phyloP scores from a whole-genome alignment of 2,888 invertebrate species.

The Thymelicus lineola region DNA sequence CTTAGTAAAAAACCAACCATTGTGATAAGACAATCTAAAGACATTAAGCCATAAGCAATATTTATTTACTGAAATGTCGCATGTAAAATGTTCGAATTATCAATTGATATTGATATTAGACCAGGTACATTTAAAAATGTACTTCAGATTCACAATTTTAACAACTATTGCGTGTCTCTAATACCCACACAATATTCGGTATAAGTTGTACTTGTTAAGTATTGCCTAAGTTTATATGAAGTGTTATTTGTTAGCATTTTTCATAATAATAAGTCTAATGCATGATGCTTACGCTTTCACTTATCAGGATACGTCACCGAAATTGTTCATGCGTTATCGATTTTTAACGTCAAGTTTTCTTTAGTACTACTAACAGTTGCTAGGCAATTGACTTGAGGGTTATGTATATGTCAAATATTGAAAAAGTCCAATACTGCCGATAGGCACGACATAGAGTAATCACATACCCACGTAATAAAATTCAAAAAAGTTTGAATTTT shows the following conservation, averaged over 20 bases:
- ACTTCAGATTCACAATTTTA: constrained; percentile 5
- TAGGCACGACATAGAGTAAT: too few relatives aligned
- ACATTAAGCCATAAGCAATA: constrained; percentile 9
- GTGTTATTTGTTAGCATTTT: constrained; percentile 78
- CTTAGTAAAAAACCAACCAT: not conserved
- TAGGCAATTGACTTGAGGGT: too few relatives aligned
- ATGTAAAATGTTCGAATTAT: not conserved
- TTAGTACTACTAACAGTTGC: too few relatives aligned
- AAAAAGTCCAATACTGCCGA: too few relatives aligned
- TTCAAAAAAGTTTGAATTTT: too few relatives aligned
- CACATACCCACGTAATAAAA: too few relatives aligned
- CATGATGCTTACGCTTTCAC: constrained; percentile 64
- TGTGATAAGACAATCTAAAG: constrained; percentile 4
- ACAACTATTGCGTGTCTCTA: constrained; percentile 23
- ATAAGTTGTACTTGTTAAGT: constrained; percentile 78
- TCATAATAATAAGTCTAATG: constrained; percentile 76
- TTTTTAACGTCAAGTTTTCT: constrained; percentile 29
- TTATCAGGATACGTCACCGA: constrained; percentile 37
- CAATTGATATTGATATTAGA: constrained; percentile 16
- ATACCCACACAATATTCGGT: constrained; percentile 58
- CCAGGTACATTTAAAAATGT: constrained; percentile 9
- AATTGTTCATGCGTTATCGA: constrained; percentile 24
- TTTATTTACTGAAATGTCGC: constrained; percentile 1
- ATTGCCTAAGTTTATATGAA: constrained; percentile 81
- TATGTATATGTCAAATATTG: too few relatives aligned